Evolutionary conservation across 2,797 vertebrate species (phyloP).

Genomic region (Tiaroga cobitis): DNA sequence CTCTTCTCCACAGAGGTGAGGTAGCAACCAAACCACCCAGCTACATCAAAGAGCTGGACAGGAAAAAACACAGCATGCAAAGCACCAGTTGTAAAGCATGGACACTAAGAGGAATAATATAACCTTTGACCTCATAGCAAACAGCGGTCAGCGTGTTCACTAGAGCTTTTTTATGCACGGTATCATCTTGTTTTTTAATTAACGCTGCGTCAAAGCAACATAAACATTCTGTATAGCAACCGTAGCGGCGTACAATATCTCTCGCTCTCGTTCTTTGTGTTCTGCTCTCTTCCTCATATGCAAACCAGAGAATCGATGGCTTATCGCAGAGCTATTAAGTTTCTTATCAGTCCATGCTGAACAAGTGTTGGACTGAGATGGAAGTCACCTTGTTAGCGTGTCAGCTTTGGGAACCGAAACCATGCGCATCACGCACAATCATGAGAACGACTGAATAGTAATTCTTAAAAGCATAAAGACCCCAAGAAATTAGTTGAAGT

Average conservation of each 20-base stretch:
- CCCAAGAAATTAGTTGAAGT: background rate
- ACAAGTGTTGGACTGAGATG: conserved; percentile 11
- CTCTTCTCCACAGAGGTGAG: conserved; percentile 60
- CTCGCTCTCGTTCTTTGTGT: background rate
- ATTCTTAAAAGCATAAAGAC: conserved; percentile 16
- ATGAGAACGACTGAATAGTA: background rate
- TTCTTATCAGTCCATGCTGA: conserved; percentile 36
- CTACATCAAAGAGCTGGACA: conserved; percentile 66
- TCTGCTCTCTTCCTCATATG: conserved; percentile 49
- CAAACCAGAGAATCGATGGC: conserved; percentile 40
- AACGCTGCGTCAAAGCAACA: background rate
- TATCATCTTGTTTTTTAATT: background rate
- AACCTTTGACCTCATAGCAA: conserved; percentile 12
- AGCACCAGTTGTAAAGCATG: conserved; percentile 27
- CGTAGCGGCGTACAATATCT: background rate
- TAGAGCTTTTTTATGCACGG: conserved; percentile 8
- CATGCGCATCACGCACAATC: background rate
- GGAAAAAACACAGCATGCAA: conserved; percentile 38
- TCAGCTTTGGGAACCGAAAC: conserved; percentile 29
- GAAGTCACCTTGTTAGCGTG: background rate
- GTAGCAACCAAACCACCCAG: conserved; percentile 62
- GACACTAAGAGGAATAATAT: conserved; percentile 44
- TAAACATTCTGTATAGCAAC: background rate
- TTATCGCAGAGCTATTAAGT: conserved; percentile 38
- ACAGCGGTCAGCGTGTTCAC: background rate